phyloP scores from a whole-genome alignment of 64 coral and sea anemone species.

The Astreopora myriophthalma region DNA sequence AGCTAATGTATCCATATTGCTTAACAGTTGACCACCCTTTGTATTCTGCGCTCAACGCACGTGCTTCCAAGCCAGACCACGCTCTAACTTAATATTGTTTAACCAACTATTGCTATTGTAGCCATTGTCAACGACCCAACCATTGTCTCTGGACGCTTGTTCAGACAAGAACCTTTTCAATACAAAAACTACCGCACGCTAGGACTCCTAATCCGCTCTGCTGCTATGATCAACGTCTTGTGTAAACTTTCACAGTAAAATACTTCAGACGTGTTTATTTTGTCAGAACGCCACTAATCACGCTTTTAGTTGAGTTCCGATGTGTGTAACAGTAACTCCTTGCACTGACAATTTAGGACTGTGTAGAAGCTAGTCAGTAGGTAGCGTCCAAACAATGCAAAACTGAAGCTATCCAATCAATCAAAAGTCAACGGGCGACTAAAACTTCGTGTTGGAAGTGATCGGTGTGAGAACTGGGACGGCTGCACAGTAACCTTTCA shows the following conservation, averaged over 20 bases:
- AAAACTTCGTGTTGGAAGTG: background rate
- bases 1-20: constrained; percentile 19
- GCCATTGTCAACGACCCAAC: background rate
- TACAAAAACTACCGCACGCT: constrained; percentile 14
- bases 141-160: constrained; percentile 39
- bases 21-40: constrained; percentile 44
- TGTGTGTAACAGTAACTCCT: background rate
- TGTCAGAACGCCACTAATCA: background rate
- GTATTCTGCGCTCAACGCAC: constrained; percentile 26
- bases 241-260: background rate
- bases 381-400: background rate
- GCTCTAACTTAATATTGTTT: constrained; percentile 48
- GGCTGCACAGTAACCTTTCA: background rate
- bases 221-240: background rate
- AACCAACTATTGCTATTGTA: constrained; percentile 19
- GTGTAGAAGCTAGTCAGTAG: background rate
- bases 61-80: constrained; percentile 24
- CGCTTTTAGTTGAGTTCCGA: background rate
- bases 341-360: background rate
- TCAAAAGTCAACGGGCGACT: constrained; percentile 4
- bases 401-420: background rate
- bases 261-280: background rate
- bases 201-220: background rate
- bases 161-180: constrained; percentile 47
- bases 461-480: background rate